These are phyloP conservation scores for Macquaria australasica DNA, from an alignment of 2,113 vertebrate genomes.

Conservation along the genomic window DNA sequence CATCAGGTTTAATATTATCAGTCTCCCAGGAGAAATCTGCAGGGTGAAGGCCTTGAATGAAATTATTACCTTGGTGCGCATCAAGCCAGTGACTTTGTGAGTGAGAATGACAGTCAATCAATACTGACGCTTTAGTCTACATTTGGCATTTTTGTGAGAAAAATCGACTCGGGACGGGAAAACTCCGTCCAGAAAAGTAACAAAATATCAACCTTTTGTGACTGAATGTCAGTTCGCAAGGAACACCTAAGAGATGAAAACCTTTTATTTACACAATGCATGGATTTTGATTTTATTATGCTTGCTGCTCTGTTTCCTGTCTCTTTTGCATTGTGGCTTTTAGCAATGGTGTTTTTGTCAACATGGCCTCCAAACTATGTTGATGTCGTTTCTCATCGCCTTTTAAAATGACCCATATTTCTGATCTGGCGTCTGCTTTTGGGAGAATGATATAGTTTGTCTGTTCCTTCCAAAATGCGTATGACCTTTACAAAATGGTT, in stretches of 20 bases:
- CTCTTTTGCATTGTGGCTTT: neutral
- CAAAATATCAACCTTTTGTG: neutral
- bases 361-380: neutral
- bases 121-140: constrained; percentile 16
- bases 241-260: neutral
- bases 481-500: neutral
- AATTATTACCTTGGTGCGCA: constrained; percentile 40
- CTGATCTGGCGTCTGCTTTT: neutral
- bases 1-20: constrained; percentile 53
- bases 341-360: neutral
- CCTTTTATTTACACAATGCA: neutral
- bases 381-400: neutral
- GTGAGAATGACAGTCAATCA: constrained; percentile 38
- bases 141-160: constrained; percentile 3
- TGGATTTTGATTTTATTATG: neutral
- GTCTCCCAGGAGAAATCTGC: constrained; percentile 46
- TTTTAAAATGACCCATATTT: neutral
- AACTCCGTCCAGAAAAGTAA: neutral
- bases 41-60: constrained; percentile 15
- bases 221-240: neutral
- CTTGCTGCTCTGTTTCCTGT: neutral
- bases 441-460: neutral
- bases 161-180: neutral
- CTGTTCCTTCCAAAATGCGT: neutral
- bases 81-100: constrained; percentile 25